Percentiles rank a stretch among this genome's conserved stretches.
Conservation (phyloP, 1,140 invertebrate genomes). For the Platorchestia sp. region DNA sequence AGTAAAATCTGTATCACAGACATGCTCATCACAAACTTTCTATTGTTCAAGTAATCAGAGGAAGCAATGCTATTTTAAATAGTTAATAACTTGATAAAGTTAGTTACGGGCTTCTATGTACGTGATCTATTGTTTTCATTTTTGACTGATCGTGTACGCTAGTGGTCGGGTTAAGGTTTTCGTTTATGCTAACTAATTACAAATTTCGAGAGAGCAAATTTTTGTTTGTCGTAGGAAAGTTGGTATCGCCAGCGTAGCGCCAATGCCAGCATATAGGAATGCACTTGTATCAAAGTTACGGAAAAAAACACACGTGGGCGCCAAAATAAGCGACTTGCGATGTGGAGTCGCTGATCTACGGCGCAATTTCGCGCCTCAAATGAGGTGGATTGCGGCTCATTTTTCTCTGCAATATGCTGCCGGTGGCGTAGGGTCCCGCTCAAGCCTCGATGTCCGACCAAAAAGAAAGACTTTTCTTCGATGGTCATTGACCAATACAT, state of each 20-base stretch:
- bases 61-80: no score
- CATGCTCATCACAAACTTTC: no score
- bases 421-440: background rate
- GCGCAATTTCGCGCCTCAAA: slow-evolving; percentile 45
- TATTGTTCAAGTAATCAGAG: no score
- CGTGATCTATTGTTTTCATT: no score
- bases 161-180: no score
- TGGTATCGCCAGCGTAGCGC: background rate
- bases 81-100: no score
- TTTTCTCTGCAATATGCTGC: slow-evolving; percentile 39
- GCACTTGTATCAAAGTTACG: background rate
- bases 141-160: no score
- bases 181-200: no score
- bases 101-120: no score
- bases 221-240: no score
- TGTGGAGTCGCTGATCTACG: slow-evolving; percentile 33
- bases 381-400: slow-evolving; percentile 49
- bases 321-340: slow-evolving; percentile 42
- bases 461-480: background rate
- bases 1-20: no score
- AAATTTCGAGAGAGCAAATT: no score
- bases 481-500: background rate
- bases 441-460: background rate
- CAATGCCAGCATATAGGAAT: background rate
- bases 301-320: background rate